Conservation (phyloP, 2,113 vertebrate species). For the Prunella fulvescens region DNA sequence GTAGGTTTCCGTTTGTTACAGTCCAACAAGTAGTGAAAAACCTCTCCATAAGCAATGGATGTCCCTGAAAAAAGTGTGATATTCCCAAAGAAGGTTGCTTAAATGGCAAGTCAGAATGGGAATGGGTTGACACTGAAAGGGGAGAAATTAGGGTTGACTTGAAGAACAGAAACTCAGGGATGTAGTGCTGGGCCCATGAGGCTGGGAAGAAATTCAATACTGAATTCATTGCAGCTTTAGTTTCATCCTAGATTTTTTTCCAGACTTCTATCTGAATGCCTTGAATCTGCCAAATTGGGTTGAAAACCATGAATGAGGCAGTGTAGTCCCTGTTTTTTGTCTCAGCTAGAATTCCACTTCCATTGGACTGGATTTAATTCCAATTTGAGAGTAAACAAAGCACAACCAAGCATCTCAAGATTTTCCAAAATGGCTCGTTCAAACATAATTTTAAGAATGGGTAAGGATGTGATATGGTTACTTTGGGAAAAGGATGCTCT, state of each 20-base stretch:
- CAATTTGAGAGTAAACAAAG: conserved; percentile 3
- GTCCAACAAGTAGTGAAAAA: not conserved
- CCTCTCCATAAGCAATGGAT: not conserved
- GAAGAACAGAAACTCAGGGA: not conserved
- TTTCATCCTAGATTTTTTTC: not conserved
- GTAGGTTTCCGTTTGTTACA: not conserved
- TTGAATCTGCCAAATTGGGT: not conserved
- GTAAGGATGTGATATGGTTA: not conserved
- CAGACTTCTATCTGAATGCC: not conserved
- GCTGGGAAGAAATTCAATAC: not conserved
- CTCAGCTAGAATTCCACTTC: not conserved
- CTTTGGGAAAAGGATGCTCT: not conserved
- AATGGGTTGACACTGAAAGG: not conserved
- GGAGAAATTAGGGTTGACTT: not conserved
- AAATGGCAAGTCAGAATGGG: not conserved
- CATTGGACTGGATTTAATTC: not conserved
- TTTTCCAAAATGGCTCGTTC: not conserved
- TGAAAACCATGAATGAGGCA: conserved; percentile 1
- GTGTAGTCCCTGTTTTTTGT: not conserved
- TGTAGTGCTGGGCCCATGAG: not conserved
- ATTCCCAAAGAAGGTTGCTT: not conserved
- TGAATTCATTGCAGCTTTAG: not conserved
- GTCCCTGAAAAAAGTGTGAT: not conserved
- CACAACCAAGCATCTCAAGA: not conserved
- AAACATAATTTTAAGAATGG: not conserved